Evolutionary conservation across 2,113 vertebrate genomes (phyloP).

Genomic region (Bubo bubo): DNA sequence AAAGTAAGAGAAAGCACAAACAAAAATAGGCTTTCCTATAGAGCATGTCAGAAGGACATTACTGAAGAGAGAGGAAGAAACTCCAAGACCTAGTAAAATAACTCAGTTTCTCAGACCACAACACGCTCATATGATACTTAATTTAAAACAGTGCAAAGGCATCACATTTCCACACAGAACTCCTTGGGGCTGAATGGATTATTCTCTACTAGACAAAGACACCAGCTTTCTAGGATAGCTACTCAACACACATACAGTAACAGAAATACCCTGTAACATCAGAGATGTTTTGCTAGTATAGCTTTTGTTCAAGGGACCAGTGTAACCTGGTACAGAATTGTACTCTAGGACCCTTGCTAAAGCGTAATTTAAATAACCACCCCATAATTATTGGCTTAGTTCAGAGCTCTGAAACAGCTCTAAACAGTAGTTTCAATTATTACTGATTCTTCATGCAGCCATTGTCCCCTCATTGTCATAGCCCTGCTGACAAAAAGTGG

Average conservation of each 20-base stretch:
- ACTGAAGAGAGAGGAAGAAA: background rate
- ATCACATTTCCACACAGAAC: background rate
- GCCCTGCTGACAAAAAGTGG: background rate
- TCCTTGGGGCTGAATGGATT: background rate
- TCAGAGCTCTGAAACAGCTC: background rate
- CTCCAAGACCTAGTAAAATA: background rate
- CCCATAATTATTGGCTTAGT: background rate
- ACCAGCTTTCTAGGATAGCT: background rate
- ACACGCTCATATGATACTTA: background rate
- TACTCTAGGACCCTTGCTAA: background rate
- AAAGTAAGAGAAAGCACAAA: background rate
- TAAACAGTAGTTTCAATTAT: background rate
- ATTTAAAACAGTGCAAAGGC: background rate
- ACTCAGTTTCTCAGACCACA: background rate
- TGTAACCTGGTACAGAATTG: background rate
- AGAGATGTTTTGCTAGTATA: background rate
- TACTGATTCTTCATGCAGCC: background rate
- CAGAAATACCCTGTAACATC: background rate
- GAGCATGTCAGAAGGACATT: background rate
- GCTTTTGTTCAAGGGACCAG: background rate
- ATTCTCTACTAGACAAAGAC: background rate
- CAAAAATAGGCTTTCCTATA: background rate
- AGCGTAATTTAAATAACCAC: background rate
- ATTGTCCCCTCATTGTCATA: background rate
- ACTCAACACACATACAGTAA: background rate